Conservation (phyloP, 2,113 vertebrate genomes). For the Telmatochromis sp. region DNA sequence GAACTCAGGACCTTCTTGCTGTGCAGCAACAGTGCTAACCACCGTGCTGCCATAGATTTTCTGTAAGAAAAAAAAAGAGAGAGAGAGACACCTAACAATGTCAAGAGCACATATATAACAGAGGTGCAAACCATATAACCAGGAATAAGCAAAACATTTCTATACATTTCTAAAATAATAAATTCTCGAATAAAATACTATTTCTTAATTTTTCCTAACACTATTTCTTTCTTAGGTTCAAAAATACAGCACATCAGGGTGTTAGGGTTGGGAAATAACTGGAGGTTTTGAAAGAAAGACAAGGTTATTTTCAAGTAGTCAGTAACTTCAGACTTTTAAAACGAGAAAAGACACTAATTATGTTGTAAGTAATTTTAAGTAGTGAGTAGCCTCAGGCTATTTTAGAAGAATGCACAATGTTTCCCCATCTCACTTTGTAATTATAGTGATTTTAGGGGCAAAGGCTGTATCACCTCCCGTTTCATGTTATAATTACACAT, state of each 20-base stretch:
- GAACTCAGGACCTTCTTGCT: too few species aligned
- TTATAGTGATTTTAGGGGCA: neutral
- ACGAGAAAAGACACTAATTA: neutral
- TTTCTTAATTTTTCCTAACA: neutral
- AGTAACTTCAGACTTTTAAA: neutral
- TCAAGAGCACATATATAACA: neutral
- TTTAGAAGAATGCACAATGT: neutral
- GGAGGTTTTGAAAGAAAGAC: neutral
- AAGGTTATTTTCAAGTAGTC: neutral
- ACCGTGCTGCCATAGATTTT: neutral
- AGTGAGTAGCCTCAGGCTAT: neutral
- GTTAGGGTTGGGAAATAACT: neutral
- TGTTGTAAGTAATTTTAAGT: neutral
- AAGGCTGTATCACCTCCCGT: neutral
- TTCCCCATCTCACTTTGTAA: neutral
- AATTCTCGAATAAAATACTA: neutral
- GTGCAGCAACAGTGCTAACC: too few species aligned
- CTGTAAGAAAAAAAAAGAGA: too few species aligned
- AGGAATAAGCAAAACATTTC: neutral
- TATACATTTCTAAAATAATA: neutral
- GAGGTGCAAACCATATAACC: neutral
- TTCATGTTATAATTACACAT: neutral
- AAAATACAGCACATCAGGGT: neutral
- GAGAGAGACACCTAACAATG: neutral
- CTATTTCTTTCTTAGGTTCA: neutral